Percentiles rank a stretch among this genome's conserved stretches.
These are phyloP conservation scores for Drosophila lacteicornis DNA, from an alignment of 1,140 invertebrate species.

Conservation along the genomic window DNA sequence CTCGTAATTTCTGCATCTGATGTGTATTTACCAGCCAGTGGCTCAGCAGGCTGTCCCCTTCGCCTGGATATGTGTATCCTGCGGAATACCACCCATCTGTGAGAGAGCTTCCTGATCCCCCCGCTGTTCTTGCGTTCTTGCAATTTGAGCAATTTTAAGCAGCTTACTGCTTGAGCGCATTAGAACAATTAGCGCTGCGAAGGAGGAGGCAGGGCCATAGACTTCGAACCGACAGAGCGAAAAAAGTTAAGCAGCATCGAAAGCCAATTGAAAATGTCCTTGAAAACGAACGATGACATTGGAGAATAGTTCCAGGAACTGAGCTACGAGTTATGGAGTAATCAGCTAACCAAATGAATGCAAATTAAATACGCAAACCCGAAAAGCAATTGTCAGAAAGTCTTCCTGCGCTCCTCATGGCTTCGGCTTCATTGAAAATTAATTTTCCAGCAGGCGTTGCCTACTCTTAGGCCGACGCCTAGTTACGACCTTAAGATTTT, in stretches of 20 bases:
- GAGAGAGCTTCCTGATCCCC: constrained; percentile 4
- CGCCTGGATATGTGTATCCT: constrained; percentile 5
- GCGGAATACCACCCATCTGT: background rate
- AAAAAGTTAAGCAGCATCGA: constrained; percentile 36
- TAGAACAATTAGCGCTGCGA: constrained; percentile 67
- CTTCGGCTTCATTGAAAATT: constrained; percentile 47
- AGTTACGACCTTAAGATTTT: constrained; percentile 33
- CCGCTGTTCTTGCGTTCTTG: background rate
- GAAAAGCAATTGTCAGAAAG: constrained; percentile 21
- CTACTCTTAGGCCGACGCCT: constrained; percentile 57
- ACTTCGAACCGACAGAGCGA: constrained; percentile 22
- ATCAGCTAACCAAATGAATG: constrained; percentile 34
- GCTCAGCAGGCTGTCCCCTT: constrained; percentile 10
- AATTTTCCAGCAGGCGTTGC: constrained; percentile 60
- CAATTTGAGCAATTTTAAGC: constrained; percentile 59
- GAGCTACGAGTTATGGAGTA: background rate
- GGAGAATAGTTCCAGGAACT: constrained; percentile 1
- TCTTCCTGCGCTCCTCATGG: background rate
- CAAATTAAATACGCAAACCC: constrained; percentile 19
- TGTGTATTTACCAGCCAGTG: constrained; percentile 9
- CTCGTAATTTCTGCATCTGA: constrained; percentile 7
- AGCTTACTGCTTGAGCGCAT: constrained; percentile 71
- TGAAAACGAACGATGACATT: background rate
- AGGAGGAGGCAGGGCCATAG: constrained; percentile 26
- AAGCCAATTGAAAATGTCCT: constrained; percentile 13